phyloP scores from a whole-genome alignment of 1,140 invertebrate genomes.

The Philopotamus ludificatus region DNA sequence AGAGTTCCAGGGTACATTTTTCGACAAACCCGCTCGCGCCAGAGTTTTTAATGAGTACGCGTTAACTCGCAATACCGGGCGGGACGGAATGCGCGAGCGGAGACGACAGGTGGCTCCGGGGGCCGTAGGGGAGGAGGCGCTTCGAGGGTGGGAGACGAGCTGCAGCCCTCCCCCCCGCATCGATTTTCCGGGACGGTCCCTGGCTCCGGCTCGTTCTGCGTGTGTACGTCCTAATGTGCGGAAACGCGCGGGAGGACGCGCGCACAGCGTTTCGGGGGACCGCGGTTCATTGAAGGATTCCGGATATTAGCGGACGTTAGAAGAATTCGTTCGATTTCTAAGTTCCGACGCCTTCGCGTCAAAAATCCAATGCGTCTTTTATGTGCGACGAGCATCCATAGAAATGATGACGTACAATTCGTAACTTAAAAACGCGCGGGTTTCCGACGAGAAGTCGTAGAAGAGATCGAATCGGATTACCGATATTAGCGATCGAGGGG shows the following conservation, averaged over 20 bases:
- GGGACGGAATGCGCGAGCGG: not conserved
- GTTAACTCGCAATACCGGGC: not conserved
- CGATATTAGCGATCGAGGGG: too few relatives aligned
- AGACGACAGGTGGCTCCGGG: not conserved
- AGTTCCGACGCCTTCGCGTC: too few relatives aligned
- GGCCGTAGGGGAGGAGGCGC: slow-evolving; percentile 1
- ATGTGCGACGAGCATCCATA: too few relatives aligned
- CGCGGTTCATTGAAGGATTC: not conserved
- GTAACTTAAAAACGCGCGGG: too few relatives aligned
- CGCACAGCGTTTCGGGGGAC: not conserved
- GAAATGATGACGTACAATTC: too few relatives aligned
- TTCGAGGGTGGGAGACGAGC: slow-evolving; percentile 6
- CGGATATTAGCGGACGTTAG: not conserved
- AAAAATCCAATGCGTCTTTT: too few relatives aligned
- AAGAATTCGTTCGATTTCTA: too few relatives aligned
- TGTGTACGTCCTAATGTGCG: not conserved
- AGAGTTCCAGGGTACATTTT: too few relatives aligned
- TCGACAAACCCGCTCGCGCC: too few relatives aligned
- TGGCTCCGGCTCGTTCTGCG: slow-evolving; percentile 3
- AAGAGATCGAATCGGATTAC: too few relatives aligned
- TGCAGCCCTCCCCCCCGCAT: slow-evolving; percentile 2
- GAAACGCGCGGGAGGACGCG: not conserved
- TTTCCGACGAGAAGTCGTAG: too few relatives aligned
- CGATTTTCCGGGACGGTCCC: not conserved
- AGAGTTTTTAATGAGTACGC: not conserved